Evolutionary conservation across 2,888 invertebrate genomes (phyloP), one percentile per base, ranked within the genome.

Genomic region (Morpho achilles): DNA sequence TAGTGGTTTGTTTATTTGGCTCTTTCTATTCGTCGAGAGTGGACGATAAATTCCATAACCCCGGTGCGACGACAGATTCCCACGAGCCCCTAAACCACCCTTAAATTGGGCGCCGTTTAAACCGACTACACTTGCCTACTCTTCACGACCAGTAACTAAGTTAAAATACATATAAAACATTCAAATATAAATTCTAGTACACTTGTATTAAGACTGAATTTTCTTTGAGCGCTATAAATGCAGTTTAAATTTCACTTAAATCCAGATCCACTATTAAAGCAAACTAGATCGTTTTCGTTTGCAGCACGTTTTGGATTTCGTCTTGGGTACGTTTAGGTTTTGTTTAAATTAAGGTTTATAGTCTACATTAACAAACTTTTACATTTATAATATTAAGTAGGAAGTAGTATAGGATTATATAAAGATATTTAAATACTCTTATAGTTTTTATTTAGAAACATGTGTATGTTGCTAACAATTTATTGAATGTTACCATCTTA

Each of bases 71-170:
- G 53, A 56, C 62, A 55, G 62, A 62, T 55, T 65, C 59, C 39
- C 48, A 63, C 65, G 65, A 61, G 61, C 58, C 55, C 60, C 61
- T 58, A 65, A 63, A 65, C 64, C 60, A 64, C 63, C 67, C 65
- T 55, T 32, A 58, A 65, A 67, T 67, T 64, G 63, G 58, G 56
- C 47, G 48, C 64, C 56, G 57, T 64, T 68, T 64, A 67, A 67
- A 64, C 58, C 58, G 60, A 47, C 52, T 60, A 56, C 50, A 57
- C 56, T 62, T 59, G 50, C 59, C 60, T 50, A 58, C 55, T 59
- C 55, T 63, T 56, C 55, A 62, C 53, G 41, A 55, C 50, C 56
- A 48, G 7, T 53, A 58, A 53, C 49, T 40, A 50, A 32, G 32
- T 32, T 32, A 32, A 32, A 32, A 32, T 32, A 32, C 32, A 32